Percentiles rank a stretch among this genome's conserved stretches.
Evolutionary conservation across 2,888 invertebrate genomes (phyloP).

Genomic region (Lochmaea capreae): DNA sequence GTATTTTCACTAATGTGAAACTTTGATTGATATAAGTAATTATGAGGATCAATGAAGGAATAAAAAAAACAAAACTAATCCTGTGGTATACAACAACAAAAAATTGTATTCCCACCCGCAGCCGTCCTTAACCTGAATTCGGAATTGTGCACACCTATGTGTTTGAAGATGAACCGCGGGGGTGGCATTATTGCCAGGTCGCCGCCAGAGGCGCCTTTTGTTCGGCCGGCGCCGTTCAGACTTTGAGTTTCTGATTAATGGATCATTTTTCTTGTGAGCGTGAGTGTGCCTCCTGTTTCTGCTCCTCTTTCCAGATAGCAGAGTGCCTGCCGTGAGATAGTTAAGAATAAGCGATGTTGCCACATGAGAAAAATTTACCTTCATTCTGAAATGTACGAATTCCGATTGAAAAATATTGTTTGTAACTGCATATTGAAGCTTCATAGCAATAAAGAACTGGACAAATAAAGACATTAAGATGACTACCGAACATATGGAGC

Average conservation of each 20-base stretch:
- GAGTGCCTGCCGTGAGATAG: slow-evolving; percentile 21
- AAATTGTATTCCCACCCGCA: not conserved
- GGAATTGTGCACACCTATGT: slow-evolving; percentile 26
- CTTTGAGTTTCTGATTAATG: slow-evolving; percentile 84
- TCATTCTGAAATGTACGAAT: too few species aligned
- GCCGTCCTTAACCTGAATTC: slow-evolving; percentile 30
- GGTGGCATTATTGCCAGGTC: slow-evolving; percentile 34
- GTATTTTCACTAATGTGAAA: too few species aligned
- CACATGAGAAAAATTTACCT: not conserved
- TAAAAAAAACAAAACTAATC: not conserved
- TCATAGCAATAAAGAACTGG: too few species aligned
- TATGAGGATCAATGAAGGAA: not conserved
- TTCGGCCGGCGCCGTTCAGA: slow-evolving; percentile 77
- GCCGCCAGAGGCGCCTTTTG: slow-evolving; percentile 38
- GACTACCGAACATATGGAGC: too few species aligned
- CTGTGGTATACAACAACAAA: not conserved
- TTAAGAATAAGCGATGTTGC: slow-evolving; percentile 10
- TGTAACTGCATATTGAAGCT: too few species aligned
- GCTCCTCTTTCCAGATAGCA: slow-evolving; percentile 21
- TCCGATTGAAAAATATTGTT: too few species aligned
- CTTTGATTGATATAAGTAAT: too few species aligned
- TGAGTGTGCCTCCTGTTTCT: slow-evolving; percentile 48
- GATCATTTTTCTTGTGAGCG: slow-evolving; percentile 78
- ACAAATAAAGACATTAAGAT: too few species aligned
- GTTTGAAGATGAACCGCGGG: slow-evolving; percentile 29